Conservation (phyloP, 2,888 invertebrate genomes). For the Trachelus iudaicus region DNA sequence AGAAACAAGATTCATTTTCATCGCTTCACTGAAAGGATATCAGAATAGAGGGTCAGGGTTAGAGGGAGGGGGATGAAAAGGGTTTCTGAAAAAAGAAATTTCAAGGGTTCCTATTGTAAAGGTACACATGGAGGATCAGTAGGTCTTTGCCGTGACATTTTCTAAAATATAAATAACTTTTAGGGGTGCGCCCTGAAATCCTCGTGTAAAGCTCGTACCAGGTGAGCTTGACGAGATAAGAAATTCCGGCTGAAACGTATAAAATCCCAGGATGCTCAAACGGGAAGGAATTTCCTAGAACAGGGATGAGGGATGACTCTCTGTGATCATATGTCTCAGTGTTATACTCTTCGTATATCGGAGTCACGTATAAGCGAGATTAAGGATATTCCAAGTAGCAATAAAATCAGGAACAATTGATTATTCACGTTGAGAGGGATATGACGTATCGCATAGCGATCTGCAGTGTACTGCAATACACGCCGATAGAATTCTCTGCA, state of each 20-base stretch:
- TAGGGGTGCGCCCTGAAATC: neutral
- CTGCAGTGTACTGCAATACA: neutral
- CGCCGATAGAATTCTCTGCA: neutral
- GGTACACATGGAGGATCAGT: neutral
- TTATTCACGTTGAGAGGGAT: neutral
- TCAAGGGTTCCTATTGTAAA: neutral
- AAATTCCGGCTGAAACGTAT: neutral
- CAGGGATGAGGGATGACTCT: neutral
- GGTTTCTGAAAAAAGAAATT: neutral
- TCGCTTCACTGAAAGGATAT: neutral
- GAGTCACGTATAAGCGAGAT: neutral
- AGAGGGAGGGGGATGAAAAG: neutral
- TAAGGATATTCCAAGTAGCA: neutral
- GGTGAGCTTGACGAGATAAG: neutral
- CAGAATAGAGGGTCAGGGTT: neutral
- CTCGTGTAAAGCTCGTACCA: neutral
- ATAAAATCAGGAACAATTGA: neutral
- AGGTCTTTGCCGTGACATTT: neutral
- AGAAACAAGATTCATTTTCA: neutral
- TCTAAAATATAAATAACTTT: neutral
- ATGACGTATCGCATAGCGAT: neutral
- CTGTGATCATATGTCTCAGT: neutral
- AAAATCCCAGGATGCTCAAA: neutral
- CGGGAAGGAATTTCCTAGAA: neutral
- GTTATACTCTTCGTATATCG: neutral